A percentile compares a stretch with the other conserved stretches of the same genome.
phyloP scores from a whole-genome alignment of 35 echinoderm and acorn worm genomes.

The Amphiura filiformis region DNA sequence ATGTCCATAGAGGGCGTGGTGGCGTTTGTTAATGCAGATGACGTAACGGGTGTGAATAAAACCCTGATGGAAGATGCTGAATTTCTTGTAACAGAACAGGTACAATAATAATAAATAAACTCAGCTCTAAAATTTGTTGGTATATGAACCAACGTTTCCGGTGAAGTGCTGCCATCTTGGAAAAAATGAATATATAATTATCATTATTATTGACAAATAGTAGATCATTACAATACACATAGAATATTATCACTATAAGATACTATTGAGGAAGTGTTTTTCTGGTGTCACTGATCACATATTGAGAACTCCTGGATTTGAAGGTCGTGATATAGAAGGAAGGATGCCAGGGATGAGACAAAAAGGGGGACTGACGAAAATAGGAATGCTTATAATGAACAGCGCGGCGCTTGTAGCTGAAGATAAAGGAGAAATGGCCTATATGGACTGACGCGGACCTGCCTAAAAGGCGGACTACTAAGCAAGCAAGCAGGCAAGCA shows the following conservation, averaged over 20 bases:
- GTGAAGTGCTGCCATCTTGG: background rate
- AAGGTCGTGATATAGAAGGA: too few relatives aligned
- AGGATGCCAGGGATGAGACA: too few relatives aligned
- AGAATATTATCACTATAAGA: background rate
- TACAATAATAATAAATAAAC: background rate
- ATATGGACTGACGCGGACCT: too few relatives aligned
- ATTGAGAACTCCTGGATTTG: too few relatives aligned
- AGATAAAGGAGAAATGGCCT: too few relatives aligned
- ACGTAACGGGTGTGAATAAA: background rate
- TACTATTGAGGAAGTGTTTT: background rate
- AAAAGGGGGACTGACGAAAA: too few relatives aligned
- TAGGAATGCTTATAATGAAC: too few relatives aligned
- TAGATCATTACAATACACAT: background rate
- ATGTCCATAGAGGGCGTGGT: background rate
- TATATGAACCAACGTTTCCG: background rate
- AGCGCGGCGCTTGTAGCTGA: too few relatives aligned
- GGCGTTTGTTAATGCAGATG: background rate
- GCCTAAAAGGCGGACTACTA: too few relatives aligned
- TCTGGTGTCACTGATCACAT: background rate
- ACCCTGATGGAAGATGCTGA: background rate
- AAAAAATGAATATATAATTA: background rate
- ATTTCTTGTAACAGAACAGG: background rate
- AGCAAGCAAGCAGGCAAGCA: too few relatives aligned
- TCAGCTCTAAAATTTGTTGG: background rate
- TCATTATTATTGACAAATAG: background rate